Base-by-base conservation (phyloP, 2,888 invertebrate genomes). In the Drosophila neotestacea region DNA sequence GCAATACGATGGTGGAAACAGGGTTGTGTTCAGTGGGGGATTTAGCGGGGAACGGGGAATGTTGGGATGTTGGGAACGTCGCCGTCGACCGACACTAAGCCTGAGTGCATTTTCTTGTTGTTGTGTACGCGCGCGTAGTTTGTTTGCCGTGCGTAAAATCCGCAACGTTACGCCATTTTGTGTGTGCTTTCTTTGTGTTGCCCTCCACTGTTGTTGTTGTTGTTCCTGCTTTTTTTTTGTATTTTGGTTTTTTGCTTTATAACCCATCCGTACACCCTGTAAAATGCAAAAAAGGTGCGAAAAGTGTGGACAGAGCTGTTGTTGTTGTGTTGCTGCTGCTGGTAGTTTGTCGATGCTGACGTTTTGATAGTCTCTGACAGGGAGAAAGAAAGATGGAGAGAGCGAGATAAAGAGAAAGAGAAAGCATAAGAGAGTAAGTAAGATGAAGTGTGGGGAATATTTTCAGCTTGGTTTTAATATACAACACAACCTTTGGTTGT, bases 51-150 rank as follows among this genome's bases (percentile, higher is more conserved):
- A 9, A 16, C 46, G 30, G 47, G 50, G 10, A 36, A 13, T 46
- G 28, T 44, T 47, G 10, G 47, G n/a, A 41, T 55, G 62, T 58
- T 67, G 72, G 66, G 66, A 71, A 66, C 76, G 73, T 70, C 67
- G 69, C 61, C 70, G 76, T 54, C 66, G 64, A 68, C 73, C 73
- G 85, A 88, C 85, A 85, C 85, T 85, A 85, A 85, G 85, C 85
- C 88, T 86, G 88, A 86, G 86, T 86, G 86, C 86, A 86, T 88
- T 86, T 88, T 86, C 86, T 86, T 86, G 88, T 86, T 84, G 84
- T 86, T 86, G 82, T 85, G 85, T 85, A 88, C 79, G 85, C 88
- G 87, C 80, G 88, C 85, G 79, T 83, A 88, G 85, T 82, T 79
- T 88, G 85, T 85, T 86, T 85, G 88, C 88, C 83, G 81, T 86